Percentiles rank a stretch among this genome's conserved stretches.
phyloP scores from a whole-genome alignment of 2,888 invertebrate species.

The Cryptosula pallasiana region DNA sequence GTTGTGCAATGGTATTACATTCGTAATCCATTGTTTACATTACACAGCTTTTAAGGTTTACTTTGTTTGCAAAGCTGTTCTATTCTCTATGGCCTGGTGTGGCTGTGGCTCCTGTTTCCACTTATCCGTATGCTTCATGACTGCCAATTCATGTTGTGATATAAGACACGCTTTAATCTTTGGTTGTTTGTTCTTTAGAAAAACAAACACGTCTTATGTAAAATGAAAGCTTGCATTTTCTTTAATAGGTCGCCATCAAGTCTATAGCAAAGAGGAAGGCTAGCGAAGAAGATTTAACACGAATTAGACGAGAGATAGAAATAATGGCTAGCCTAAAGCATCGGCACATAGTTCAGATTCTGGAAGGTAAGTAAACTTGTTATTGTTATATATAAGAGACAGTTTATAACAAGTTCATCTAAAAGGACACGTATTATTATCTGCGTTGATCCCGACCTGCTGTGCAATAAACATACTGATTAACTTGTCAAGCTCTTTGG shows the following conservation, averaged over 20 bases:
- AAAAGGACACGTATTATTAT: too few species aligned
- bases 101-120: too few species aligned
- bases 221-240: neutral
- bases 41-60: too few species aligned
- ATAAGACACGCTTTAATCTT: neutral
- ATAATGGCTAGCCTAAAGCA: slow-evolving; percentile 98
- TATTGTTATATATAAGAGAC: too few species aligned
- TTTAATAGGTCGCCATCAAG: slow-evolving; percentile 80
- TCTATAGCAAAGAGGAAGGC: slow-evolving; percentile 56
- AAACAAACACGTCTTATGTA: neutral
- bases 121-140: neutral
- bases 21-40: too few species aligned
- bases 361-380: slow-evolving; percentile 98
- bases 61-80: too few species aligned
- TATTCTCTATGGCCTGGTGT: too few species aligned
- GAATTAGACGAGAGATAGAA: slow-evolving; percentile 94
- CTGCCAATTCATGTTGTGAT: neutral
- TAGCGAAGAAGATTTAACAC: slow-evolving; percentile 83
- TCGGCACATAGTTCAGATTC: slow-evolving; percentile 98
- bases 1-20: too few species aligned
- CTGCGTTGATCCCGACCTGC: too few species aligned
- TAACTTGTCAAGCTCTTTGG: too few species aligned
- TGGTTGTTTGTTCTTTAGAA: neutral
- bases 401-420: too few species aligned
- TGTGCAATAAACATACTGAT: too few species aligned